Percentiles rank a stretch among this genome's conserved stretches.
These are phyloP conservation scores for Diabrotica balteata DNA, from an alignment of 2,888 invertebrate species.

Conservation along the genomic window DNA sequence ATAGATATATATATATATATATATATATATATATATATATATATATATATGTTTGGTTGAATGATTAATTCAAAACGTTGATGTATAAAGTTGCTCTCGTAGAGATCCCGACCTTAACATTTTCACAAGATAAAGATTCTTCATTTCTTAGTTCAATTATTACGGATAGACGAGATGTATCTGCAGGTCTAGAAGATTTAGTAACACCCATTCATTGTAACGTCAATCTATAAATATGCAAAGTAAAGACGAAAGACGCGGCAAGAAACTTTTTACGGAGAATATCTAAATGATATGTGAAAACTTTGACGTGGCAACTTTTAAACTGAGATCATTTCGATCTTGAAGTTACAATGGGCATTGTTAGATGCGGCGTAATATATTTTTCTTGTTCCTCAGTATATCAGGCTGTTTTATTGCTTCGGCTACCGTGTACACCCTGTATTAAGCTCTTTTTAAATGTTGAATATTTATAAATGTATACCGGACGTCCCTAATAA, in stretches of 20 bases:
- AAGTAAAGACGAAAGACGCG: constrained; percentile 16
- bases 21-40: too few relatives aligned
- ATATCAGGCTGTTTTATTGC: constrained; percentile 12
- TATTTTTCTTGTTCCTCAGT: constrained; percentile 12
- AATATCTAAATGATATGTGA: constrained; percentile 32
- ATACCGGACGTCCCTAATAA: too few relatives aligned
- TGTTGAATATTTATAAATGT: not conserved
- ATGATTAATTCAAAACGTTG: too few relatives aligned
- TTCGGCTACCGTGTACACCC: constrained; percentile 7
- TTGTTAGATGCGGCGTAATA: constrained; percentile 17
- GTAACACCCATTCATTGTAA: constrained; percentile 38
- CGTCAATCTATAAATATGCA: constrained; percentile 33
- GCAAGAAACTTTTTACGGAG: constrained; percentile 14
- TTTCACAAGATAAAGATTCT: not conserved
- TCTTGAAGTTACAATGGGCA: constrained; percentile 28
- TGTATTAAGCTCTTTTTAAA: not conserved
- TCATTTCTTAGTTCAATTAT: not conserved
- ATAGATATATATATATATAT: too few relatives aligned
- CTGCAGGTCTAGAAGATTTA: constrained; percentile 14
- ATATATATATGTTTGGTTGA: too few relatives aligned
- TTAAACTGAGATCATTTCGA: constrained; percentile 26
- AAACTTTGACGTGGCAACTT: constrained; percentile 26
- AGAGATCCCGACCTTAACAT: too few relatives aligned
- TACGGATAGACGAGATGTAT: not conserved
- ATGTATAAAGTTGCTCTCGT: too few relatives aligned